phyloP scores from a whole-genome alignment of 2,797 vertebrate species.

The Semotilus atromaculatus region DNA sequence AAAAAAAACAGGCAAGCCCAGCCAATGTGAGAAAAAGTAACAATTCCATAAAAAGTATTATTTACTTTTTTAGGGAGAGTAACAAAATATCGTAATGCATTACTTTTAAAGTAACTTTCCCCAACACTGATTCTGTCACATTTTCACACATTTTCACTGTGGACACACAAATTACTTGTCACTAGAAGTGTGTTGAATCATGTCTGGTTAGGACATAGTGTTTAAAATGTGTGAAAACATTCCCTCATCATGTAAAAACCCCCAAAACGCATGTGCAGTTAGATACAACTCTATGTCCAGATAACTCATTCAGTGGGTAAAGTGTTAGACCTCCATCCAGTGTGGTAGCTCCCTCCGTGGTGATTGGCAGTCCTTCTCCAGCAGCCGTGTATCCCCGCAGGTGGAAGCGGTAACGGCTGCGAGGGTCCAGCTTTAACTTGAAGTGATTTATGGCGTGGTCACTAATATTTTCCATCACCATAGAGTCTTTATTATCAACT shows the following conservation, averaged over 20 bases:
- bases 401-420: slow-evolving; percentile 83
- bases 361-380: slow-evolving; percentile 78
- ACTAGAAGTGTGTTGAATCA: not conserved
- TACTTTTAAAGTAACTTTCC: not conserved
- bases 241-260: not conserved
- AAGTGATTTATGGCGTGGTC: slow-evolving; percentile 66
- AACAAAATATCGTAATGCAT: not conserved
- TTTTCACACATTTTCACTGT: not conserved
- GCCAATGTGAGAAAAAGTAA: not conserved
- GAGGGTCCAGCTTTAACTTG: slow-evolving; percentile 79
- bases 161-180: not conserved
- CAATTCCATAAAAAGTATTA: not conserved
- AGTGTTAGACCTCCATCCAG: slow-evolving; percentile 79
- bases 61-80: not conserved
- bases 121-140: not conserved
- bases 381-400: slow-evolving; percentile 79
- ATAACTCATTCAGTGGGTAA: not conserved
- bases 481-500: slow-evolving; percentile 71
- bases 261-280: not conserved
- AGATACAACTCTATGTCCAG: not conserved
- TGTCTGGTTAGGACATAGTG: not conserved
- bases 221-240: not conserved
- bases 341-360: slow-evolving; percentile 81
- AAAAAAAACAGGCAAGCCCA: not conserved
- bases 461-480: slow-evolving; percentile 70